Evolutionary conservation across 2,888 invertebrate genomes (phyloP).

Genomic region (Trichopria drosophilae): DNA sequence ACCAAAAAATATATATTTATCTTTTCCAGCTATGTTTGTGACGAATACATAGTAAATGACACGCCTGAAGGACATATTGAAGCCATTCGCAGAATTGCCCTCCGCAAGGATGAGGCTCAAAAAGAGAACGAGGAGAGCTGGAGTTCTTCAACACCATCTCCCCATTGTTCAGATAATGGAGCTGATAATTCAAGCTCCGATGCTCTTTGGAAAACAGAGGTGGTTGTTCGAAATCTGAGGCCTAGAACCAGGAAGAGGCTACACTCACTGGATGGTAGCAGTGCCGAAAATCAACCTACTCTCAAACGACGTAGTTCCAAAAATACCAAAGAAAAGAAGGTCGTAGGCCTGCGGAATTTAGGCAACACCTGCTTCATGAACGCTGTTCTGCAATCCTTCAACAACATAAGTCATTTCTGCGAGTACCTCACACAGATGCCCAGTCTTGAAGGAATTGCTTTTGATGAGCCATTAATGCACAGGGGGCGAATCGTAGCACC

Average conservation of each 20-base stretch:
- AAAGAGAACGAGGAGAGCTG: constrained; percentile 54
- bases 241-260: constrained; percentile 67
- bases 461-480: constrained; percentile 52
- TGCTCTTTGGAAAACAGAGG: constrained; percentile 58
- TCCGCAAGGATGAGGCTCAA: constrained; percentile 50
- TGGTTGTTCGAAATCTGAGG: constrained; percentile 63
- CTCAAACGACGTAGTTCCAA: constrained; percentile 56
- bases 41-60: constrained; percentile 78
- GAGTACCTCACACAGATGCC: constrained; percentile 79
- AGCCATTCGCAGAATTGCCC: constrained; percentile 61
- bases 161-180: constrained; percentile 44
- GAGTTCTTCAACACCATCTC: constrained; percentile 49
- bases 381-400: constrained; percentile 80
- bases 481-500: constrained; percentile 61
- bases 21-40: constrained; percentile 73
- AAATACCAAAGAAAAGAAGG: constrained; percentile 65
- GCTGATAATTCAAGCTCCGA: constrained; percentile 55
- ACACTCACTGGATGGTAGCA: constrained; percentile 63
- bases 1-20: too few species aligned
- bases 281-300: constrained; percentile 60
- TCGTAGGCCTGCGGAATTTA: constrained; percentile 76
- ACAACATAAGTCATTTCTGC: constrained; percentile 82
- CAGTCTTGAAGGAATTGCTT: constrained; percentile 65
- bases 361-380: constrained; percentile 89
- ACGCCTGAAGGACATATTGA: constrained; percentile 63